Conservation (phyloP, 2,113 vertebrate genomes). For the Lynx canadensis region DNA sequence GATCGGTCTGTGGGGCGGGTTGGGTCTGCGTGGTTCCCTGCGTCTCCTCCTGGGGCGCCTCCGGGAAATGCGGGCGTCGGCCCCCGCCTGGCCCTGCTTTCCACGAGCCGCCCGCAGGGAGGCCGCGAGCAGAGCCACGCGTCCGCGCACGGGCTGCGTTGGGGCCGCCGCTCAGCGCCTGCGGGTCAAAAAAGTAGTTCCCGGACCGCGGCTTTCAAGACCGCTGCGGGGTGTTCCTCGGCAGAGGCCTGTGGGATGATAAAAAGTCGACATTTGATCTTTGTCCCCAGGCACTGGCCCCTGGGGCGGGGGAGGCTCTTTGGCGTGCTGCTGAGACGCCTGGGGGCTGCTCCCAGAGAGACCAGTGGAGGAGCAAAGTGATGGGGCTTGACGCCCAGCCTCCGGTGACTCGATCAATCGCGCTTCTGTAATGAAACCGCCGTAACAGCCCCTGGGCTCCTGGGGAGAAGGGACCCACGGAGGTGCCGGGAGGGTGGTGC, state of each 20-base stretch:
- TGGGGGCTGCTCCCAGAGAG: not conserved
- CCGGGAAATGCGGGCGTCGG: too few relatives aligned
- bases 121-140: accelerated
- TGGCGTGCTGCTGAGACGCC: not conserved
- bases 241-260: not conserved
- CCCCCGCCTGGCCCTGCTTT: not conserved
- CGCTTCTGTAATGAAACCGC: not conserved
- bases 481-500: not conserved
- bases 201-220: not conserved
- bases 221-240: accelerated
- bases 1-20: not conserved
- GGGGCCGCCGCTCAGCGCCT: not conserved
- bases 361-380: not conserved
- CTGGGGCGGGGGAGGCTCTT: not conserved
- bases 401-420: not conserved
- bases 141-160: not conserved
- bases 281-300: not conserved
- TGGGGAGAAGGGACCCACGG: not conserved
- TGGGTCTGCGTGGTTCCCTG: too few relatives aligned
- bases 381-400: not conserved
- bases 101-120: not conserved
- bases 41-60: not conserved
- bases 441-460: too few relatives aligned
- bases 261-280: not conserved
- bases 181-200: too few relatives aligned